These are phyloP conservation scores for Drosophila borealis DNA, from an alignment of 2,888 invertebrate genomes.

Conservation along the genomic window DNA sequence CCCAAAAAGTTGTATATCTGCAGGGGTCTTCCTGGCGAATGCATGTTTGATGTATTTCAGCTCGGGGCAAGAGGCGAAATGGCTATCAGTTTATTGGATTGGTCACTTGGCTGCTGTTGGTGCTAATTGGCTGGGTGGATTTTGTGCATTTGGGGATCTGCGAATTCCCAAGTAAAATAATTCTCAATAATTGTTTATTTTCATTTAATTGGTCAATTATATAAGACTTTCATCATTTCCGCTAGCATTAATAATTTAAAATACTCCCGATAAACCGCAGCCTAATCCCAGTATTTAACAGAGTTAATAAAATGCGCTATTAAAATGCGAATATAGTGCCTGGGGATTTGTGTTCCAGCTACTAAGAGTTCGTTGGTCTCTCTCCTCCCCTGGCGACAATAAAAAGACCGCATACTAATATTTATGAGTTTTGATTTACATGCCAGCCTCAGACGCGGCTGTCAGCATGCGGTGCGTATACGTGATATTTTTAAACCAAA, in stretches of 20 bases:
- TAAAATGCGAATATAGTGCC: constrained; percentile 35
- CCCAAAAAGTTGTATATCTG: constrained; percentile 30
- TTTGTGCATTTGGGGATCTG: not conserved
- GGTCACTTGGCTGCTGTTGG: constrained; percentile 20
- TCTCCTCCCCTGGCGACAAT: not conserved
- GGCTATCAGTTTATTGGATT: constrained; percentile 23
- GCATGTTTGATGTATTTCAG: constrained; percentile 11
- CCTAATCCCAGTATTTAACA: constrained; percentile 44
- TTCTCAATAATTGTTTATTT: constrained; percentile 5
- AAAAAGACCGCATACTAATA: constrained; percentile 38
- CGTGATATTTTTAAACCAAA: constrained; percentile 31
- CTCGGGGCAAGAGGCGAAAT: not conserved
- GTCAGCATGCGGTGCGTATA: constrained; percentile 35
- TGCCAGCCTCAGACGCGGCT: constrained; percentile 16
- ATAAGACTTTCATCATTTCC: not conserved
- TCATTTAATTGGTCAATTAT: not conserved
- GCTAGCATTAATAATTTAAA: no score
- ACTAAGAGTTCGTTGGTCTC: constrained; percentile 7
- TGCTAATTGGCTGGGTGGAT: constrained; percentile 35
- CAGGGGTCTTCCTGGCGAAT: constrained; percentile 11
- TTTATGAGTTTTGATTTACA: constrained; percentile 57
- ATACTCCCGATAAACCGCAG: not conserved
- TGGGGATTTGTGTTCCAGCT: constrained; percentile 22
- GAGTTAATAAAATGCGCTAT: constrained; percentile 53
- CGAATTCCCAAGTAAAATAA: not conserved